These are phyloP conservation scores for Hucho hucho DNA, from an alignment of 2,113 vertebrate species.

Conservation along the genomic window DNA sequence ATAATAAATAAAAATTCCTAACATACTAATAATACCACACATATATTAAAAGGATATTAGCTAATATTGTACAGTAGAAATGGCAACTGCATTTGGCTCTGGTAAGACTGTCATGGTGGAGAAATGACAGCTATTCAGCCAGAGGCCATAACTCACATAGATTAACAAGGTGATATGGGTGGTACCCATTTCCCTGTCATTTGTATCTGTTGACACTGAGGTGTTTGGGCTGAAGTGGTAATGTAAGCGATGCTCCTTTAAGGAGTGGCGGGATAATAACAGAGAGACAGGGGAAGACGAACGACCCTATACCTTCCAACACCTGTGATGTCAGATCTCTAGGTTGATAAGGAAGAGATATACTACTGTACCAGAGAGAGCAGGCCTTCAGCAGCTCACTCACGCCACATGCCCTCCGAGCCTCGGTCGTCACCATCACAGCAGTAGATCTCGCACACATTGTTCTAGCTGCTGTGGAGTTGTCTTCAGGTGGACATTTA, in stretches of 20 bases:
- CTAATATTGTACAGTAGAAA: too few relatives aligned
- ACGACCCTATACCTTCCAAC: slow-evolving; percentile 60
- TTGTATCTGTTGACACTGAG: slow-evolving; percentile 17
- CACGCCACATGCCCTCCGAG: not conserved
- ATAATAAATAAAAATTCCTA: too few relatives aligned
- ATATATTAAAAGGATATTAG: too few relatives aligned
- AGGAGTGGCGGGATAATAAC: slow-evolving; percentile 25
- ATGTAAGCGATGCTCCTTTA: slow-evolving; percentile 34
- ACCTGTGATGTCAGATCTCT: slow-evolving; percentile 73
- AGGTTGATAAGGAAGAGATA: slow-evolving; percentile 56
- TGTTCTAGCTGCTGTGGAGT: not conserved
- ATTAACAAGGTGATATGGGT: slow-evolving; percentile 23
- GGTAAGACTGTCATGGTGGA: not conserved
- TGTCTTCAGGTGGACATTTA: not conserved
- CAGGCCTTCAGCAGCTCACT: not conserved
- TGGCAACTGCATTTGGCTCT: too few relatives aligned
- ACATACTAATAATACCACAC: too few relatives aligned
- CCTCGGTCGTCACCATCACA: not conserved
- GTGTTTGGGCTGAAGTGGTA: slow-evolving; percentile 1
- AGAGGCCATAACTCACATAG: not conserved
- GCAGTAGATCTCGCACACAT: not conserved
- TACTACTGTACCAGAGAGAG: slow-evolving; percentile 1
- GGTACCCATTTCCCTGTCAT: not conserved
- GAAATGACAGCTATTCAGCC: not conserved
- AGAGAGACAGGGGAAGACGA: slow-evolving; percentile 60